Conservation (phyloP, 2,113 vertebrate genomes). For the Odocoileus hemionus region DNA sequence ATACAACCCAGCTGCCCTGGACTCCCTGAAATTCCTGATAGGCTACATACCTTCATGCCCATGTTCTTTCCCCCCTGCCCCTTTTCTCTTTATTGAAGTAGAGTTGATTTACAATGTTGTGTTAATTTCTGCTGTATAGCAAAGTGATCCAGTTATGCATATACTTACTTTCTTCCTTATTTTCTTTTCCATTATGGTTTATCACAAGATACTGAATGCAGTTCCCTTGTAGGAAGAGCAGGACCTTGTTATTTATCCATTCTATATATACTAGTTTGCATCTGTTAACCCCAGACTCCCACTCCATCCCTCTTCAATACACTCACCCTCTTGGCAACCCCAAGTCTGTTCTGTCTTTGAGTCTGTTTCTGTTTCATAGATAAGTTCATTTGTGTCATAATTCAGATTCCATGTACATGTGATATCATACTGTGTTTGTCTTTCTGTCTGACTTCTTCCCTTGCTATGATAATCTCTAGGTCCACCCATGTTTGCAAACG, state of each 20-base stretch:
- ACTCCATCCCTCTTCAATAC: not conserved
- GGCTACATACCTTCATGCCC: not conserved
- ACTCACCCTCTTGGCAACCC: not conserved
- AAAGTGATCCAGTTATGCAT: not conserved
- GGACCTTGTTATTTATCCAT: not conserved
- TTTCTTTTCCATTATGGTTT: not conserved
- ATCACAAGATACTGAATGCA: not conserved
- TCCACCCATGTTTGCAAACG: not conserved
- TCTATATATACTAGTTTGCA: not conserved
- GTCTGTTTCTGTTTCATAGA: not conserved
- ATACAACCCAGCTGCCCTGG: not conserved
- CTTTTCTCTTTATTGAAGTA: not conserved
- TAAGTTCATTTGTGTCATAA: not conserved
- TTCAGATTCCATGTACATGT: not conserved
- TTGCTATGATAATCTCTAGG: not conserved
- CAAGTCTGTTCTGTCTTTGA: not conserved
- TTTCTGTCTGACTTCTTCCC: not conserved
- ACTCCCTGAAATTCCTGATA: not conserved
- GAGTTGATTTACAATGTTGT: not conserved
- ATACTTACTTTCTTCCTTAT: not conserved
- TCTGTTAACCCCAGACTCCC: not conserved
- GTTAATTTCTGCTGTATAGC: not conserved
- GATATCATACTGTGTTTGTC: not conserved
- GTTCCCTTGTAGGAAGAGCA: not conserved
- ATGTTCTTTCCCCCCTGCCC: accelerated